Percentiles rank a stretch among this genome's conserved stretches.
Evolutionary conservation across 2,888 invertebrate species (phyloP).

Genomic region (Pediacus dermestoides): DNA sequence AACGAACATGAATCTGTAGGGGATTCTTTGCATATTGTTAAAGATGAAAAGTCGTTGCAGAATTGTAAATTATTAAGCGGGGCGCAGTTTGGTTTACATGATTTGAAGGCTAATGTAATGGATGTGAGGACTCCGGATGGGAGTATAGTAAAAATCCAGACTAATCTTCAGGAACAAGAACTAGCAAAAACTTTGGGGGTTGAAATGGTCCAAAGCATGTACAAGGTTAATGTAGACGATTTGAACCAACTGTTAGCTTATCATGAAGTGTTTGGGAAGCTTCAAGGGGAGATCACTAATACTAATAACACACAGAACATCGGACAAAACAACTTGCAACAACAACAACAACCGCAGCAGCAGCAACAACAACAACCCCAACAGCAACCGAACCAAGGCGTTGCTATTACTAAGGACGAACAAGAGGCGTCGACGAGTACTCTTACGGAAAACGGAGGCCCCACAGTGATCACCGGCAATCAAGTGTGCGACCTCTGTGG

Average conservation of each 20-base stretch:
- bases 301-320: slow-evolving; percentile 19
- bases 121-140: slow-evolving; percentile 66
- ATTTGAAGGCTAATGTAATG: slow-evolving; percentile 54
- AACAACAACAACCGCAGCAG: slow-evolving; percentile 25
- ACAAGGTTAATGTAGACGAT: slow-evolving; percentile 74
- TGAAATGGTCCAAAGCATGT: slow-evolving; percentile 78
- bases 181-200: slow-evolving; percentile 58
- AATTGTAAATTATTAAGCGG: slow-evolving; percentile 50
- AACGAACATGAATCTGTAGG: slow-evolving; percentile 31
- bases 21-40: slow-evolving; percentile 50
- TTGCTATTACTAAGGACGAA: slow-evolving; percentile 50
- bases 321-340: slow-evolving; percentile 4
- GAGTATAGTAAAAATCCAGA: slow-evolving; percentile 61
- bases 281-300: slow-evolving; percentile 50
- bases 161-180: slow-evolving; percentile 60
- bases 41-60: slow-evolving; percentile 57
- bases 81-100: slow-evolving; percentile 46
- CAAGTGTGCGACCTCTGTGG: slow-evolving; percentile 83
- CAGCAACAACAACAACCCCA: slow-evolving; percentile 23
- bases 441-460: slow-evolving; percentile 39
- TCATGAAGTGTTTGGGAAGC: slow-evolving; percentile 78
- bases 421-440: slow-evolving; percentile 54
- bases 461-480: slow-evolving; percentile 57
- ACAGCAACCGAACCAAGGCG: slow-evolving; percentile 30
- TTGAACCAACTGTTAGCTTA: slow-evolving; percentile 79